Evolutionary conservation across 2,888 invertebrate species (phyloP).

Genomic region (Erebia aethiops): DNA sequence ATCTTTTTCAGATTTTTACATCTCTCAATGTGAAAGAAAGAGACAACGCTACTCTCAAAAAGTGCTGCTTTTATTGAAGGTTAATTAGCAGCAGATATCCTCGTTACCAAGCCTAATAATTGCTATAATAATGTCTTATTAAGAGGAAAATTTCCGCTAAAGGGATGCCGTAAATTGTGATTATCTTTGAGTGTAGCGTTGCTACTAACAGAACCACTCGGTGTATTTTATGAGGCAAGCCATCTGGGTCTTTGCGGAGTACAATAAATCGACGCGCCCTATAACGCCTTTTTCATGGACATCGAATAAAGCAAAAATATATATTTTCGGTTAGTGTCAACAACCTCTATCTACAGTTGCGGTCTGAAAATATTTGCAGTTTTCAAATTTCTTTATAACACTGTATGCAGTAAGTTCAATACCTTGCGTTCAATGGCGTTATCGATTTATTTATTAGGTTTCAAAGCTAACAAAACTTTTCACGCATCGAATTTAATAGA

Average conservation of each 20-base stretch:
- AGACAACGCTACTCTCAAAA: not conserved
- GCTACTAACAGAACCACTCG: slow-evolving; percentile 74
- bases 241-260: slow-evolving; percentile 76
- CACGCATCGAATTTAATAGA: too few species aligned
- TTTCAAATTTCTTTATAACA: too few species aligned
- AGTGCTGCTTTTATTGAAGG: not conserved
- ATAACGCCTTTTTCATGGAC: slow-evolving; percentile 80
- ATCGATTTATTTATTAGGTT: too few species aligned
- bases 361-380: too few species aligned
- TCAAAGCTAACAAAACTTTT: too few species aligned
- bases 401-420: too few species aligned
- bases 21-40: not conserved
- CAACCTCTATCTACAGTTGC: too few species aligned
- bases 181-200: slow-evolving; percentile 78
- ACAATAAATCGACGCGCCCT: slow-evolving; percentile 78
- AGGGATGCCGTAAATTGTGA: slow-evolving; percentile 69
- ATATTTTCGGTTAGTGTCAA: not conserved
- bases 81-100: not conserved
- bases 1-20: too few species aligned
- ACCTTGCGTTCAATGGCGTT: too few species aligned
- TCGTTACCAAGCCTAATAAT: not conserved
- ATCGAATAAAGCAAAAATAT: slow-evolving; percentile 32
- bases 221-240: slow-evolving; percentile 79
- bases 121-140: slow-evolving; percentile 1
- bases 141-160: slow-evolving; percentile 45